Evolutionary conservation across 2,888 invertebrate species (phyloP).

Genomic region (Ochropleura leucogaster): DNA sequence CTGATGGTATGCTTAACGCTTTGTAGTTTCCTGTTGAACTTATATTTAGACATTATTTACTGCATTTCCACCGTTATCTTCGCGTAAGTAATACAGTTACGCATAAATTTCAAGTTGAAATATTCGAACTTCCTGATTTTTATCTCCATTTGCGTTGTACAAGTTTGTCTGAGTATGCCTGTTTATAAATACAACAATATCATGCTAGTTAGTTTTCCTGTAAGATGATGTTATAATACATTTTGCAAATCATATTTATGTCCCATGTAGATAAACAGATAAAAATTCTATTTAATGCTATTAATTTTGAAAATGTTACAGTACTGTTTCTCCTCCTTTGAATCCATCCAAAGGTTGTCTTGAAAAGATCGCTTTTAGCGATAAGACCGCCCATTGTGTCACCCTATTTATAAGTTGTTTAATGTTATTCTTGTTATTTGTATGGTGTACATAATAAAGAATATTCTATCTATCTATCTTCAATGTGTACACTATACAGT

Average conservation of each 20-base stretch:
- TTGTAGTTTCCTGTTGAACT: slow-evolving; percentile 56
- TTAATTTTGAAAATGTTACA: no score
- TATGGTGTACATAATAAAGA: no score
- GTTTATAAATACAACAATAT: not conserved
- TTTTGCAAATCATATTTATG: not conserved
- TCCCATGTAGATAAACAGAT: not conserved
- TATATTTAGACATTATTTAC: slow-evolving; percentile 54
- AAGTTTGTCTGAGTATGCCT: not conserved
- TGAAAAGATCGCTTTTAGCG: no score
- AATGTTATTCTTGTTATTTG: no score
- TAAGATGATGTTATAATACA: no score
- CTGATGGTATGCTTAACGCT: slow-evolving; percentile 57
- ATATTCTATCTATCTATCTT: no score
- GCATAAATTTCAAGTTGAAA: slow-evolving; percentile 31
- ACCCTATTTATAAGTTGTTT: no score
- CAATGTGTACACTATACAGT: no score
- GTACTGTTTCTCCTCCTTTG: no score
- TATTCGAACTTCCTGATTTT: slow-evolving; percentile 34
- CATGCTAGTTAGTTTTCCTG: not conserved
- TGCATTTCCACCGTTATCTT: slow-evolving; percentile 62
- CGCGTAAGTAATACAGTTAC: slow-evolving; percentile 46
- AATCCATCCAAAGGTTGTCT: no score
- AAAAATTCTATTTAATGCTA: no score
- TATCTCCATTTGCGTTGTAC: not conserved
- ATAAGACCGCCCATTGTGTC: no score